Base-by-base conservation (phyloP, 2,797 vertebrate species). In the Aldrovandia affinis region DNA sequence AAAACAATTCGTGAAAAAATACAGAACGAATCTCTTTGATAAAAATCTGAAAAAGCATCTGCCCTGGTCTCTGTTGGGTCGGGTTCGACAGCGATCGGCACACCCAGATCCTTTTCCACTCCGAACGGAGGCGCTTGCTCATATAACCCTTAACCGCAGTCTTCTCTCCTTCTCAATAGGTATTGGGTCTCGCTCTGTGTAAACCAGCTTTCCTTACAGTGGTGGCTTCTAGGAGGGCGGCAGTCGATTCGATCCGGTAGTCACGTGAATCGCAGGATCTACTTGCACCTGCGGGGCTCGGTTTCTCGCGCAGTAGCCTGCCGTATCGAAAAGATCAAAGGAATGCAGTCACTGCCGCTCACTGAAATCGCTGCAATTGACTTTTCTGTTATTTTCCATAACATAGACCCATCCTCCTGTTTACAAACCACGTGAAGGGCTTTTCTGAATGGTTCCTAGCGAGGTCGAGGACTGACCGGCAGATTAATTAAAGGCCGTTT, bases 41-140 rank as follows among this genome's bases (percentile, higher is more conserved):
- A 42, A 77, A 42, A 44, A n/a, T 1, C 28, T 10, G 36, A 77
- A 77, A 33, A 44, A 25, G 1, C 73, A n/a, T n/a, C n/a, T 18
- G 6, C 7, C 3, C 20, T 28, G 36, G 44, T 54, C 0, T 8
- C 9, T 30, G 54, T 33, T 59, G 42, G 55, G 36, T 77, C 25
- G 12, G 20, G 25, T 0, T 42, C 39, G 47, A 39, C 47, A 39
- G 54, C 39, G 22, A 47, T 42, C 14, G 30, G 57, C n/a, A 25
- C 30, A 89, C 89, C 88, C 89, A 88, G 83, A 90, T 88, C 86
- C 8, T 88, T 84, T 92, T 89, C 89, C 80, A 84, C 75, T 63
- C n/a, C 79, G 42, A 78, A 52, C 30, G 50, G 47, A 70, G 85
- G 44, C 42, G 3, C 44, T 47, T 44, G 22, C 61, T 68, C 87